A percentile compares a stretch with the other conserved stretches of the same genome.
Evolutionary conservation across 2,113 vertebrate genomes (phyloP).

Genomic region (Crotalus horridus): DNA sequence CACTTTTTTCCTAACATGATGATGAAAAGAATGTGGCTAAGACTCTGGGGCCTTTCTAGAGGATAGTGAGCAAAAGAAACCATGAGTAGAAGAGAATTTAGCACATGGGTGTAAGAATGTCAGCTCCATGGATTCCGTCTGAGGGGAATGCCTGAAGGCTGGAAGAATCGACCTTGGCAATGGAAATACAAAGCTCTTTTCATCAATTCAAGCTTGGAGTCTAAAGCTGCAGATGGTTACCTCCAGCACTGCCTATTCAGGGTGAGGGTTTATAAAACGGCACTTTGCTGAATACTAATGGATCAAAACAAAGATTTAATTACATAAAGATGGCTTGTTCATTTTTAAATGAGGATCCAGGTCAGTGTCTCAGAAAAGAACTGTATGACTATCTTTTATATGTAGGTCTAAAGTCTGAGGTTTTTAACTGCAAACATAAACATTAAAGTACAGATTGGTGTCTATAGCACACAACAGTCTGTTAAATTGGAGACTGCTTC

Average conservation of each 20-base stretch:
- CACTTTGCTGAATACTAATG: constrained; percentile 80
- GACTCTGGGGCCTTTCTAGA: constrained; percentile 73
- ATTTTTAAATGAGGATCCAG: constrained; percentile 74
- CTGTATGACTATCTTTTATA: constrained; percentile 69
- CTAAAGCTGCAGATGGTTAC: constrained; percentile 81
- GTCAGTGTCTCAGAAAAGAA: constrained; percentile 76
- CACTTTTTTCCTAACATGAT: constrained; percentile 72
- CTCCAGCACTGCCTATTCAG: constrained; percentile 76
- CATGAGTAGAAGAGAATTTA: constrained; percentile 82
- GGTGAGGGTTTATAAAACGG: constrained; percentile 72
- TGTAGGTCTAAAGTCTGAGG: constrained; percentile 72
- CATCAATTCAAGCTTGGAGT: constrained; percentile 74
- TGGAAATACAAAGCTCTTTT: constrained; percentile 87
- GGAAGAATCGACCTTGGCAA: constrained; percentile 85
- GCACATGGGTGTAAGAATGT: constrained; percentile 79
- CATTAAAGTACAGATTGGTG: constrained; percentile 62
- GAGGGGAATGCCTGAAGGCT: constrained; percentile 85
- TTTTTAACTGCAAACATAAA: constrained; percentile 65
- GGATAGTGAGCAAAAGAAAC: constrained; percentile 79
- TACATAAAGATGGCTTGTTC: constrained; percentile 75
- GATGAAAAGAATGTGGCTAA: constrained; percentile 83
- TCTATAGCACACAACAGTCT: constrained; percentile 47
- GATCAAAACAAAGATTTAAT: constrained; percentile 83
- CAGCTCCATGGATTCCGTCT: constrained; percentile 80
- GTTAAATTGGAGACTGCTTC: constrained; percentile 47